A percentile compares a stretch with the other conserved stretches of the same genome.
Conservation (phyloP, 2,888 invertebrate genomes). For the Caradrina kadenii region DNA sequence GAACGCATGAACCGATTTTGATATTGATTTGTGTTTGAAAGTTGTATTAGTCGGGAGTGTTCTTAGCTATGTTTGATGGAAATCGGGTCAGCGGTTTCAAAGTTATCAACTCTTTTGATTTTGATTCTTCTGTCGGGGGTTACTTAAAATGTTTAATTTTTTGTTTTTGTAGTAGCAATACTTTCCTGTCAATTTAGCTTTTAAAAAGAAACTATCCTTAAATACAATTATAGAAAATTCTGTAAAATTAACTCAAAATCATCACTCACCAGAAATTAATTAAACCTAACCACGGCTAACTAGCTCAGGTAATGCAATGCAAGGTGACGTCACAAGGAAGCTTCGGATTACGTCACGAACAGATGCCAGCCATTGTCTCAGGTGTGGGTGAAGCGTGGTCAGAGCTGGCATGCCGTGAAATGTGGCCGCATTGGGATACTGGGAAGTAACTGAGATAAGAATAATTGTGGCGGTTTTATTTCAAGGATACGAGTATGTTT, state of each 20-base stretch:
- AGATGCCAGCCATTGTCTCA: conserved; percentile 64
- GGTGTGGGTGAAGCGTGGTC: conserved; percentile 69
- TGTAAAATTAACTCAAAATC: conserved; percentile 12
- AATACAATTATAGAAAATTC: no score
- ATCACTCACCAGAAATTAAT: conserved; percentile 41
- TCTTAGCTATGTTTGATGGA: no score
- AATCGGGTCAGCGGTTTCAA: no score
- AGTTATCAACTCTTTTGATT: no score
- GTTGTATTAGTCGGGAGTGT: no score
- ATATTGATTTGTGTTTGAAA: no score
- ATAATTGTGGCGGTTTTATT: conserved; percentile 38
- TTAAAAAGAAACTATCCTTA: background rate
- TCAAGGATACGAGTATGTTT: conserved; percentile 3
- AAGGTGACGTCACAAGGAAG: conserved; percentile 57
- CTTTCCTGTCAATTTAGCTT: no score
- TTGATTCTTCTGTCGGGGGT: no score
- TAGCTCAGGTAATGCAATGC: conserved; percentile 55
- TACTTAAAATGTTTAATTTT: no score
- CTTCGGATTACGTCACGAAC: conserved; percentile 66
- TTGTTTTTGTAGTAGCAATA: no score
- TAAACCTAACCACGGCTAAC: conserved; percentile 41
- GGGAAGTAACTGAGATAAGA: conserved; percentile 39
- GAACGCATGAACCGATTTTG: no score
- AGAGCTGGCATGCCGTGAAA: conserved; percentile 54
- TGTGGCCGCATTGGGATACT: conserved; percentile 46